Conservation (phyloP, 2,113 vertebrate species). For the Ochotona princeps region DNA sequence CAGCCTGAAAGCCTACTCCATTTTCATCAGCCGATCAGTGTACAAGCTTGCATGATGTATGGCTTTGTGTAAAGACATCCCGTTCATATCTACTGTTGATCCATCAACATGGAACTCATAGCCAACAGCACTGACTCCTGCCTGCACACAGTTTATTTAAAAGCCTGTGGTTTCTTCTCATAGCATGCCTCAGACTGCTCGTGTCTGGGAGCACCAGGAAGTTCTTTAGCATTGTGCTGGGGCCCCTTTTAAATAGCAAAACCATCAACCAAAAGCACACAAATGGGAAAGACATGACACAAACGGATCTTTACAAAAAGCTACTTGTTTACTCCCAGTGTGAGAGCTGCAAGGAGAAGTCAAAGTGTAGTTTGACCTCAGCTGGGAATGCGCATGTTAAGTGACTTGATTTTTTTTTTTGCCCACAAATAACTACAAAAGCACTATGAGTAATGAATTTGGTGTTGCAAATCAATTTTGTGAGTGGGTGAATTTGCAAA, state of each 20-base stretch:
- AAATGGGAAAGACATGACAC: not conserved
- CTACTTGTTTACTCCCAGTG: not conserved
- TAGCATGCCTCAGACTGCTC: not conserved
- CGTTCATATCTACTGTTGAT: not conserved
- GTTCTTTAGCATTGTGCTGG: not conserved
- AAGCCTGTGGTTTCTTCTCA: not conserved
- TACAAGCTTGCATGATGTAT: not conserved
- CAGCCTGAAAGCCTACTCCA: not conserved
- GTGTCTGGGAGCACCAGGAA: not conserved
- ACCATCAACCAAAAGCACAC: not conserved
- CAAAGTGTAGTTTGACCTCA: not conserved
- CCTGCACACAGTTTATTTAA: not conserved
- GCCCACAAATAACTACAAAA: not conserved
- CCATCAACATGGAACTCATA: not conserved
- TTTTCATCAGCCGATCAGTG: not conserved
- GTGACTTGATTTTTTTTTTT: not conserved
- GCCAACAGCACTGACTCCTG: not conserved
- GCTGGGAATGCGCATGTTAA: not conserved
- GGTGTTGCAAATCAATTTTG: not conserved
- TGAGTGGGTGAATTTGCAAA: not conserved
- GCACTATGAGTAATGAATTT: not conserved
- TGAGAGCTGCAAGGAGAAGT: not conserved
- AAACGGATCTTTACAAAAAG: not conserved
- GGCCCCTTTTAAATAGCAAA: not conserved
- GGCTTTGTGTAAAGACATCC: not conserved